Base-by-base conservation (phyloP, 2,113 vertebrate species). In the Paralichthys olivaceus region DNA sequence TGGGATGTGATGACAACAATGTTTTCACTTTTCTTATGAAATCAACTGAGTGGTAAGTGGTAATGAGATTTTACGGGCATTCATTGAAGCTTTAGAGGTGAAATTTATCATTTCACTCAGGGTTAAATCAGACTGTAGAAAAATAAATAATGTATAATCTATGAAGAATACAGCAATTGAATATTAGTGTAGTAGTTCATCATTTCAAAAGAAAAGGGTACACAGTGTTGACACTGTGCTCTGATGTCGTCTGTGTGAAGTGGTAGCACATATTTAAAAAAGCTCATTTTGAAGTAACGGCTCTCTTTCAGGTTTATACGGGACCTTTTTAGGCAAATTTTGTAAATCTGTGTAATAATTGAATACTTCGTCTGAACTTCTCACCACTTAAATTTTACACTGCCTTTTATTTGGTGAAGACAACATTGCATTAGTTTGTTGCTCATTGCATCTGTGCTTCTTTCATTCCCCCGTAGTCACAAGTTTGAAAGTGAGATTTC, bases 11-110 rank as follows among this genome's bases (percentile, higher is more conserved):
- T 73, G 72, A 79, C 60, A 71, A 55, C 45, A 59, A 26, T 47
- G 55, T 74, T 71, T 85, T 76, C 2, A 5, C n/a, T 64, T 81
- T 84, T 71, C 23, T 66, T 64, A 65, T 63, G 56, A 87, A 81
- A 60, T 34, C 22, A 83, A 79, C 47, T 26, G 51, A 14, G 53
- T n/a, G 29, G 26, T 0, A 7, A 72, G 47, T n/a, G 40, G 7
- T 69, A 61, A 69, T 66, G 51, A 69, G 54, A 72, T 58, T 81
- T 73, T 28, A 62, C 23, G 43, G 20, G 53, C 9, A 45, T 70
- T 83, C 67, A 74, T 53, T 47, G 19, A 65, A 63, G 25, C 63
- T 84, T 78, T 66, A 37, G 5, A 75, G 22, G 17, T 26, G 20
- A 79, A 8, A 67, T 67, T 55, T 47, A 57, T 60, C 7, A 54